Base-by-base conservation (phyloP, 2,888 invertebrate genomes). In the Eurois occulta region DNA sequence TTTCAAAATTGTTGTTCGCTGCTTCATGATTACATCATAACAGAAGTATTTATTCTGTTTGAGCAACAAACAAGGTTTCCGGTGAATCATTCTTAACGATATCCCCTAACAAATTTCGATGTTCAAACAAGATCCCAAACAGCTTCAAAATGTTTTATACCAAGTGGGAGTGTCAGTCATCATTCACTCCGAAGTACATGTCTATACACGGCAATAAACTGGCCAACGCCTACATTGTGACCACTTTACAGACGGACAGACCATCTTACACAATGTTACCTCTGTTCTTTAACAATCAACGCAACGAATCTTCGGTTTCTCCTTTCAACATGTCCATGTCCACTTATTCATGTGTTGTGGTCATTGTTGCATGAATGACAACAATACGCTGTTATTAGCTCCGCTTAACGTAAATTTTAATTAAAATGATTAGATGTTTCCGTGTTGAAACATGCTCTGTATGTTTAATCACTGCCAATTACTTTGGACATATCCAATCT, bases 381-480 rank as follows among this genome's bases (percentile, higher is more conserved):
- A 92, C 90, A 92, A 92, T 90, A 91, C 89, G 88, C 89, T 91
- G 89, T 93, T 93, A 94, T 93, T 94, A 94, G 87, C 86, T 90
- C 78, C 84, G 77, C 88, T 76, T 85, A 80, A 79, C 75, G 89
- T 90, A 87, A 91, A 86, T 92, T 93, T 91, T 94, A 95, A 95
- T 94, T 93, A 94, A 90, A 87, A 90, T 92, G 89, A 94, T 94
- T 92, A 92, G 92, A 93, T 91, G 90, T 94, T 94, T 95, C 95
- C 94, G 92, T 89, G 86, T 84, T 81, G 78, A 87, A 91, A 92
- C 89, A 90, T 75, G 81, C 80, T 86, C 83, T 87, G 89, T 81
- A 86, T 85, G 83, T 86, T 87, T 91, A 91, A 82, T 81, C 77
- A 90, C 80, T 87, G 87, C 87, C 85, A 85, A 87, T 83, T 87